phyloP scores from a whole-genome alignment of 1,140 invertebrate genomes.

The Colletes latitarsis region DNA sequence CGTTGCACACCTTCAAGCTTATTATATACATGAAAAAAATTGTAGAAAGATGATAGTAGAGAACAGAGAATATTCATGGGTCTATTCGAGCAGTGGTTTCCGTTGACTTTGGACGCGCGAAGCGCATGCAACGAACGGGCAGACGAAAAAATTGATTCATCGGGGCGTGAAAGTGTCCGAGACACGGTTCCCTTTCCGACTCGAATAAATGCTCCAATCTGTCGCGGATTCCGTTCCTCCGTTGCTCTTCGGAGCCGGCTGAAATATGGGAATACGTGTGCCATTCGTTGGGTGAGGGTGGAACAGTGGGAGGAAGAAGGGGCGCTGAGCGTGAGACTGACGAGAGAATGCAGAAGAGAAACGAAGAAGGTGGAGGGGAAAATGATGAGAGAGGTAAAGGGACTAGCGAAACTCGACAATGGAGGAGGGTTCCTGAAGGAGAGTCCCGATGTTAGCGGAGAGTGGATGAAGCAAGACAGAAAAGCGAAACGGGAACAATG shows the following conservation, averaged over 20 bases:
- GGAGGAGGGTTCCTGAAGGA: conserved; percentile 61
- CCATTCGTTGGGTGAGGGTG: conserved; percentile 9
- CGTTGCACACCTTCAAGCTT: too few species aligned
- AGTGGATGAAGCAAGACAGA: conserved; percentile 53
- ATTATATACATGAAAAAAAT: too few species aligned
- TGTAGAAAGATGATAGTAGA: too few species aligned
- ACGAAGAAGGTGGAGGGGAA: conserved; percentile 27
- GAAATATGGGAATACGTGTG: conserved; percentile 62
- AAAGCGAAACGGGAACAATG: conserved; percentile 65
- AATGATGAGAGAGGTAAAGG: conserved; percentile 51
- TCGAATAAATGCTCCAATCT: conserved; percentile 56
- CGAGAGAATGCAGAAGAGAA: conserved; percentile 2
- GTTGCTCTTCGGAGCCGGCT: conserved; percentile 28
- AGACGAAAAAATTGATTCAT: conserved; percentile 34
- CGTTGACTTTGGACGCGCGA: too few species aligned
- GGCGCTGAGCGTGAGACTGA: conserved; percentile 21
- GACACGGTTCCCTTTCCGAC: conserved; percentile 2
- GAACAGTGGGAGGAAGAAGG: conserved; percentile 33
- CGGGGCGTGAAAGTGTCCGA: conserved; percentile 2
- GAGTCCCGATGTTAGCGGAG: conserved; percentile 38
- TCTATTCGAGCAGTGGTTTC: too few species aligned
- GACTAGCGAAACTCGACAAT: conserved; percentile 61
- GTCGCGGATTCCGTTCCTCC: conserved; percentile 21
- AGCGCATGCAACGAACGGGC: too few species aligned
- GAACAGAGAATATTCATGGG: too few species aligned